Base-by-base conservation (phyloP, 2,888 invertebrate genomes). In the Aleiodes testaceus region DNA sequence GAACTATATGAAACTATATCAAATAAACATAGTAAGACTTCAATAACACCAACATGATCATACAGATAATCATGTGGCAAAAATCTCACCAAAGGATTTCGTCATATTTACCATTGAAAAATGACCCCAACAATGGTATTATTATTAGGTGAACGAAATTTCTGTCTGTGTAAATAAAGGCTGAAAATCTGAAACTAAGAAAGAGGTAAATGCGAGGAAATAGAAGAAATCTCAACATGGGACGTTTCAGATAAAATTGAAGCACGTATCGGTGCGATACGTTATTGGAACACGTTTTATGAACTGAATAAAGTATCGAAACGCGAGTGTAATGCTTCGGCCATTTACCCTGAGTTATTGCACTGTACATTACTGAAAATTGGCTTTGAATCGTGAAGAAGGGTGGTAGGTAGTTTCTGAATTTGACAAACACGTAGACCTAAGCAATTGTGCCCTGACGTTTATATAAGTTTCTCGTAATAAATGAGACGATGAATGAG, bases 221-320 rank as follows among this genome's bases (percentile, higher is more conserved):
- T 26, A 45, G 52, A 26, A 50, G 20, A 50, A 59, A 67, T 20
- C 20, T 49, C n/a, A 69, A 67, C 75, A 66, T 73, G 16, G 70
- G 59, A 76, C 69, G 75, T 72, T 72, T 78, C 77, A 75, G 79
- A 80, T 81, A 80, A 82, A 84, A 83, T 83, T 80, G 82, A 81
- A 81, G 81, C 84, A 83, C 83, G 83, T 84, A 81, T 71, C 74
- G 77, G 74, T 71, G 77, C 79, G 80, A 83, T 82, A 80, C 81
- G 79, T 83, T 83, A 81, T 79, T 77, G 80, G 80, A 80, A 80
- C 79, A 80, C 81, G 81, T 82, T 84, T 84, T 82, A 82, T 83
- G 82, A 83, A 83, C 82, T 82, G 83, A 82, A 84, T 84, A 82
- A 84, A 83, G 80, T 83, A 83, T 82, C 79, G 81, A 79, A 79